These are phyloP conservation scores for Bedellia somnulentella DNA, from an alignment of 2,888 invertebrate species.

Conservation along the genomic window DNA sequence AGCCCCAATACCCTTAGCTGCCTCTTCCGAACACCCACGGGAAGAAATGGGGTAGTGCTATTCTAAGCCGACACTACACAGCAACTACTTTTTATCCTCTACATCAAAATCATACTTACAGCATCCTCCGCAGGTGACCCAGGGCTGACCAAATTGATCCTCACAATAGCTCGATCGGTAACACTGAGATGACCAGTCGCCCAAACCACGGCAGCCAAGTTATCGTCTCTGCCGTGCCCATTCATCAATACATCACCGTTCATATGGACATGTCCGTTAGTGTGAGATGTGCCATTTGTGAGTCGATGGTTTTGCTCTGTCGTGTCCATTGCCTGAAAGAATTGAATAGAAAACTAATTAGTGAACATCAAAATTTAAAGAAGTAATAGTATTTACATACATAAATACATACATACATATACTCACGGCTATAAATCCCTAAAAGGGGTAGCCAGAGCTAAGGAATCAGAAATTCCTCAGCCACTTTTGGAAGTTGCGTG, in stretches of 20 bases:
- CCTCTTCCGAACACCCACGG: no score
- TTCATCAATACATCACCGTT: constrained; percentile 1
- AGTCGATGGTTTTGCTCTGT: constrained; percentile 1
- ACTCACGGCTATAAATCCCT: no score
- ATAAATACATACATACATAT: no score
- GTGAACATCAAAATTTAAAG: no score
- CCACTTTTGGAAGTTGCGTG: no score
- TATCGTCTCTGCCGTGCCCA: constrained; percentile 1
- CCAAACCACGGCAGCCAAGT: constrained; percentile 6
- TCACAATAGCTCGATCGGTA: constrained; percentile 57
- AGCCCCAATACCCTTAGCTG: no score
- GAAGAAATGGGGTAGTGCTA: no score
- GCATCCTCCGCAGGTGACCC: constrained; percentile 84
- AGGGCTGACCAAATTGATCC: constrained; percentile 70
- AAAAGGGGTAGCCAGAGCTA: no score
- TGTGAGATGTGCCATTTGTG: constrained; percentile 10
- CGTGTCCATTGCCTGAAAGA: not conserved
- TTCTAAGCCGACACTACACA: not conserved
- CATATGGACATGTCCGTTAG: constrained; percentile 6
- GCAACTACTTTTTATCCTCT: not conserved
- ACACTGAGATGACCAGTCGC: constrained; percentile 11
- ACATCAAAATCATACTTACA: constrained; percentile 48
- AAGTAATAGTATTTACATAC: no score
- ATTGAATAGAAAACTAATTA: no score
- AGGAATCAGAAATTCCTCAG: no score